Percentiles rank a stretch among this genome's conserved stretches.
Evolutionary conservation across 2,797 vertebrate genomes (phyloP).

Genomic region (Selene dorsalis): DNA sequence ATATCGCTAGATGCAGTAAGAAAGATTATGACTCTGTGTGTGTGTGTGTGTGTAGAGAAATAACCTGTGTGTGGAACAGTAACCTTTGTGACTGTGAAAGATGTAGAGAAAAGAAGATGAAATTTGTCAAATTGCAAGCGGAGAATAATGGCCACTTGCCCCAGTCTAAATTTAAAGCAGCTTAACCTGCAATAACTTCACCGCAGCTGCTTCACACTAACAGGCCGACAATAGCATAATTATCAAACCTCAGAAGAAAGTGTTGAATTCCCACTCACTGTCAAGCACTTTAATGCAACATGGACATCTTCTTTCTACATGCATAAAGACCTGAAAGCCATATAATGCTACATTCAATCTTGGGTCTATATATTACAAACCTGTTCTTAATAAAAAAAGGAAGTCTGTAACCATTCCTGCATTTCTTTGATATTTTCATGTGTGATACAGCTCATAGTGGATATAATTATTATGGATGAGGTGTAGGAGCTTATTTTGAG

Average conservation of each 20-base stretch:
- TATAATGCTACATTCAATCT: too few relatives aligned
- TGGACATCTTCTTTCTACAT: too few relatives aligned
- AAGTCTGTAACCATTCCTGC: too few relatives aligned
- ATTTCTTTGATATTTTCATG: too few relatives aligned
- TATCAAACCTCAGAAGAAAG: not conserved
- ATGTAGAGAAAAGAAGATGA: constrained; percentile 16
- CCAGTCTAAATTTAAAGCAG: not conserved
- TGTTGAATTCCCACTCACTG: not conserved
- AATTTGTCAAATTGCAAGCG: constrained; percentile 29
- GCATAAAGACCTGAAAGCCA: too few relatives aligned
- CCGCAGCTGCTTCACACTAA: not conserved
- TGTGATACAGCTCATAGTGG: too few relatives aligned
- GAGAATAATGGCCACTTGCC: constrained; percentile 17
- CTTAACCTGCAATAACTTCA: not conserved
- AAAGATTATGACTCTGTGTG: constrained; percentile 64
- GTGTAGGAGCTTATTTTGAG: not conserved
- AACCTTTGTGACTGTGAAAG: constrained; percentile 33
- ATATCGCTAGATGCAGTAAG: constrained; percentile 72
- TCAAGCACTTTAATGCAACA: too few relatives aligned
- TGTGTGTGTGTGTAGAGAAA: constrained; percentile 20
- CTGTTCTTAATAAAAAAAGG: too few relatives aligned
- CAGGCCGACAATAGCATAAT: not conserved
- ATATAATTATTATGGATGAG: not conserved
- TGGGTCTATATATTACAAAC: too few relatives aligned
- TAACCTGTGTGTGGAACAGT: constrained; percentile 14